Conservation (phyloP, 2,113 vertebrate species). For the Thryonomys swinderianus region DNA sequence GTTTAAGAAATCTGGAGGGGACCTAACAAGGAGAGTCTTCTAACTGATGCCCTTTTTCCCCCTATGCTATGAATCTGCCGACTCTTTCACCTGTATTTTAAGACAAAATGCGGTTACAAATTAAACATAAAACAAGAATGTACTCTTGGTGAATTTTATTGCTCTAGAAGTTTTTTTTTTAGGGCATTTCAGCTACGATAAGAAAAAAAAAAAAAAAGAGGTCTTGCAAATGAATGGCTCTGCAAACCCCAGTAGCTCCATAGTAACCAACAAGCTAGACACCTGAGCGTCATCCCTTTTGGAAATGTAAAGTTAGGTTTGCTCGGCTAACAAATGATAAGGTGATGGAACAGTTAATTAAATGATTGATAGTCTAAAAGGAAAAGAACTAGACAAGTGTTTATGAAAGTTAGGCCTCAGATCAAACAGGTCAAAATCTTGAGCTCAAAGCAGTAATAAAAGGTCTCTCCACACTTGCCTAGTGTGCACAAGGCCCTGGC, state of each 20-base stretch:
- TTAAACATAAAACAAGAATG: background rate
- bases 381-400: background rate
- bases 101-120: background rate
- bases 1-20: background rate
- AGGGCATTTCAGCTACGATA: background rate
- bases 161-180: background rate
- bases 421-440: background rate
- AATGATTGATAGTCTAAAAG: background rate
- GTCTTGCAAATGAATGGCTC: background rate
- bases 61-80: background rate
- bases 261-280: background rate
- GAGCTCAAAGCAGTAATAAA: background rate
- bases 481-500: background rate
- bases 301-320: background rate
- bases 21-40: background rate
- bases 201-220: background rate
- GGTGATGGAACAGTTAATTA: background rate
- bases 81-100: background rate
- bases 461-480: background rate
- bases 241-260: background rate
- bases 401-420: background rate
- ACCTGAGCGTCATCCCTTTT: slow-evolving; percentile 8
- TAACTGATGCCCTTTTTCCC: background rate
- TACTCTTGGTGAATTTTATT: background rate
- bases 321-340: background rate